Evolutionary conservation across 2,113 vertebrate species (phyloP).

Genomic region (Hystrix cristata): DNA sequence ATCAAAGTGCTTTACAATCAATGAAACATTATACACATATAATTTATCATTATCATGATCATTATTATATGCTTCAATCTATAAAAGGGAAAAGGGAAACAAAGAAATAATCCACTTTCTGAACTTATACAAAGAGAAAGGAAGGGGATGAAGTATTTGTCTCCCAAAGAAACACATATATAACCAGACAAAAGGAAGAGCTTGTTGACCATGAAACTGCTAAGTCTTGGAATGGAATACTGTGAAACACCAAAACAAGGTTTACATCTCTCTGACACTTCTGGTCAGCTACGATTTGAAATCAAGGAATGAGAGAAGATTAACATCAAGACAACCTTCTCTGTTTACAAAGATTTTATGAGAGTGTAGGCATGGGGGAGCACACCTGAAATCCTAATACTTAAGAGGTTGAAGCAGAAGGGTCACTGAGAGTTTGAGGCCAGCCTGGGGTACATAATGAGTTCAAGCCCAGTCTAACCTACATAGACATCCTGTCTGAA

Average conservation of each 20-base stretch:
- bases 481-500: neutral
- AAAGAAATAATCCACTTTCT: neutral
- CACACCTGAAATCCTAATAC: neutral
- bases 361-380: neutral
- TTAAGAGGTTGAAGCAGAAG: neutral
- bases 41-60: neutral
- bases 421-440: neutral
- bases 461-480: neutral
- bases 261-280: neutral
- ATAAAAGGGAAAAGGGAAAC: neutral
- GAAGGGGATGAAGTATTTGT: neutral
- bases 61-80: neutral
- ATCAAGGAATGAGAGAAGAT: neutral
- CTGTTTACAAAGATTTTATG: neutral
- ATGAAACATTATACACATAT: neutral
- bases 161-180: neutral
- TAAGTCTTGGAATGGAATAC: neutral
- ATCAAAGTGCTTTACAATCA: neutral
- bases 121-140: neutral
- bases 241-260: neutral
- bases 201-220: neutral
- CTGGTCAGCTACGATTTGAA: neutral
- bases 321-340: neutral
- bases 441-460: neutral
- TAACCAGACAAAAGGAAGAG: constrained; percentile 30